phyloP scores from a whole-genome alignment of 2,113 vertebrate genomes.

The Sylvilagus bachmani region DNA sequence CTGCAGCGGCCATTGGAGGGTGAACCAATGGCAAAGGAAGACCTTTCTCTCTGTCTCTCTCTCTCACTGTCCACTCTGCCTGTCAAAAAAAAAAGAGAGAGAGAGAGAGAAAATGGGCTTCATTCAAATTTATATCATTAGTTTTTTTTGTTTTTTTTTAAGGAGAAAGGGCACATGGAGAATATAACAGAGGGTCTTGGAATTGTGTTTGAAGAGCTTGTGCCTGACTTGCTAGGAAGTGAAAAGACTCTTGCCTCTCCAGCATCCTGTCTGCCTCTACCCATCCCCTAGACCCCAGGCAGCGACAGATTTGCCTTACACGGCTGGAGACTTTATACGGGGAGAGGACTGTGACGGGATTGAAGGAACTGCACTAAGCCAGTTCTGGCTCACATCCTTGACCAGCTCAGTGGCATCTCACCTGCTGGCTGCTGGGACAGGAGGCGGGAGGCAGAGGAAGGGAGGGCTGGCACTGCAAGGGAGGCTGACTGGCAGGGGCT shows the following conservation, averaged over 20 bases:
- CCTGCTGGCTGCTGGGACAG: neutral
- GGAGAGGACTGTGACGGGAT: neutral
- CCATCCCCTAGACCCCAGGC: neutral
- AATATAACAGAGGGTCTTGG: neutral
- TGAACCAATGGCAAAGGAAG: no score
- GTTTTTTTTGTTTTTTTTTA: no score
- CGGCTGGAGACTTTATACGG: neutral
- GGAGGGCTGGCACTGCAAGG: neutral
- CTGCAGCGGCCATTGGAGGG: no score
- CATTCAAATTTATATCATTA: no score
- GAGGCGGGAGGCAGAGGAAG: neutral
- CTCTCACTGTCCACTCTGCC: no score
- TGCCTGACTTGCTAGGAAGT: slow-evolving; percentile 11
- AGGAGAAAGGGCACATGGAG: neutral
- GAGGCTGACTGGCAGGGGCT: slow-evolving; percentile 52
- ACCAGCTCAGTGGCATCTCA: no score
- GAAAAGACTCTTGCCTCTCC: neutral
- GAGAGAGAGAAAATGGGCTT: no score
- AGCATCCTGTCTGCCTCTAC: neutral
- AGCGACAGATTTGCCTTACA: neutral
- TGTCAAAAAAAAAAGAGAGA: no score
- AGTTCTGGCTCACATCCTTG: neutral
- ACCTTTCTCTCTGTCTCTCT: no score
- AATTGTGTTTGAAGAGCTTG: neutral
- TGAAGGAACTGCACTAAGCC: neutral